These are phyloP conservation scores for Herpetotheres cachinnans DNA, from an alignment of 2,113 vertebrate genomes.

Conservation along the genomic window DNA sequence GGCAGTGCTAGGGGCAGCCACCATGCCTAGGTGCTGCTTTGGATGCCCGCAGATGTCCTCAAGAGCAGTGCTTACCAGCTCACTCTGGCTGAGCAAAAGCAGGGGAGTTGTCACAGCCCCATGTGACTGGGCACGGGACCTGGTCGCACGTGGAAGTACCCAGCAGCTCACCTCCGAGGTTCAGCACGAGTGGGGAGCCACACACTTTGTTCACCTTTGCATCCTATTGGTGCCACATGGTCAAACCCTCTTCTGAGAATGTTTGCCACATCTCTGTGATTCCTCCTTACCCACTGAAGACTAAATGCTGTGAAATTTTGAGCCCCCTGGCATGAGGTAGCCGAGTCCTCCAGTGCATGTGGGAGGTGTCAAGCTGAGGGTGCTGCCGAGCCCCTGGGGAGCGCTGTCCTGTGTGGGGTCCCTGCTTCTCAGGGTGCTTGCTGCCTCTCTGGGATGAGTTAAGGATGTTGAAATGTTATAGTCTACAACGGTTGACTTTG, in stretches of 20 bases:
- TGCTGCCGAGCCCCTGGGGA: background rate
- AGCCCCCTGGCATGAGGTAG: background rate
- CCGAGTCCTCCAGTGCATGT: background rate
- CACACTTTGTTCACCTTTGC: background rate
- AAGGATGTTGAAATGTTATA: background rate
- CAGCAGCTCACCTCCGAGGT: background rate
- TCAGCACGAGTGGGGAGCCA: background rate
- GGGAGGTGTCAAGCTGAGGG: background rate
- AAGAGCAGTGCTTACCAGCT: background rate
- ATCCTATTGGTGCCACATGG: background rate
- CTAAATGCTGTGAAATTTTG: background rate
- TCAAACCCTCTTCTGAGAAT: background rate
- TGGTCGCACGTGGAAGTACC: background rate
- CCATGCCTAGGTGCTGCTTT: background rate
- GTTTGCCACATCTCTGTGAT: background rate
- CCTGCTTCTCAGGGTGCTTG: background rate
- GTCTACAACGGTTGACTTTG: background rate
- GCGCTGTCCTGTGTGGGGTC: background rate
- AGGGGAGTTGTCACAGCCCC: background rate
- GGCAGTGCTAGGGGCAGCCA: background rate
- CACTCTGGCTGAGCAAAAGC: background rate
- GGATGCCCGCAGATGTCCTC: background rate
- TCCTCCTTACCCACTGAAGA: background rate
- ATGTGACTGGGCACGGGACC: rapidly evolving
- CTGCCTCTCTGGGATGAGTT: background rate